These are phyloP conservation scores for Eurois occulta DNA, from an alignment of 2,888 invertebrate species.

Conservation along the genomic window DNA sequence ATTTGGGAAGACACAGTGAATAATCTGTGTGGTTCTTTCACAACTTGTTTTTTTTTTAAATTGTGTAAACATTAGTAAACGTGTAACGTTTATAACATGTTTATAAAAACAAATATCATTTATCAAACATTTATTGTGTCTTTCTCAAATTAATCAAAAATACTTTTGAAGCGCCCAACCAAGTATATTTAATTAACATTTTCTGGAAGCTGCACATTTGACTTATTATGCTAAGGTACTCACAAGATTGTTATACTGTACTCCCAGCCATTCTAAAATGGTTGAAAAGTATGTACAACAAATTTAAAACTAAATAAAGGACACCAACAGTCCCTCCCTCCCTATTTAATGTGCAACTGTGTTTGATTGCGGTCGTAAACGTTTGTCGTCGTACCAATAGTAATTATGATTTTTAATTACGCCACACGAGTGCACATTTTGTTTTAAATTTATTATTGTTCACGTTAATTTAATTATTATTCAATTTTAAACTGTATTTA, in stretches of 20 bases:
- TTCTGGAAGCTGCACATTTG: neutral
- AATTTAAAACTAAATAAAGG: neutral
- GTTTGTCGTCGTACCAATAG: conserved; percentile 73
- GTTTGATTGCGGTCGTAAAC: conserved; percentile 87
- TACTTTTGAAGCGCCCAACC: neutral
- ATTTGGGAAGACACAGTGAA: neutral
- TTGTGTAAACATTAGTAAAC: too few species aligned
- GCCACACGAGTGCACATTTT: conserved; percentile 67
- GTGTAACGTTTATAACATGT: neutral
- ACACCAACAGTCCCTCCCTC: conserved; percentile 36
- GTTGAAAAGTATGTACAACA: neutral
- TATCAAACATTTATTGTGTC: neutral
- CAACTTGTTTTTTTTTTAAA: too few species aligned
- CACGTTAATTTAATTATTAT: conserved; percentile 68
- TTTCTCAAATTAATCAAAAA: neutral
- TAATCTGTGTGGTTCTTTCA: neutral
- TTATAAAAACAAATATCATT: neutral
- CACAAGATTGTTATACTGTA: neutral
- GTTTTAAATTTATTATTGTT: conserved; percentile 70
- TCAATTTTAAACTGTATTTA: conserved; percentile 67
- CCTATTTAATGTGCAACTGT: conserved; percentile 85
- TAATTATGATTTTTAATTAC: conserved; percentile 85
- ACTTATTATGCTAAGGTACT: neutral
- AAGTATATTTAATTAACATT: neutral
- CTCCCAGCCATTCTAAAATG: neutral